A percentile compares a stretch with the other conserved stretches of the same genome.
phyloP scores from a whole-genome alignment of 2,888 invertebrate species.

The Drosophila testacea region DNA sequence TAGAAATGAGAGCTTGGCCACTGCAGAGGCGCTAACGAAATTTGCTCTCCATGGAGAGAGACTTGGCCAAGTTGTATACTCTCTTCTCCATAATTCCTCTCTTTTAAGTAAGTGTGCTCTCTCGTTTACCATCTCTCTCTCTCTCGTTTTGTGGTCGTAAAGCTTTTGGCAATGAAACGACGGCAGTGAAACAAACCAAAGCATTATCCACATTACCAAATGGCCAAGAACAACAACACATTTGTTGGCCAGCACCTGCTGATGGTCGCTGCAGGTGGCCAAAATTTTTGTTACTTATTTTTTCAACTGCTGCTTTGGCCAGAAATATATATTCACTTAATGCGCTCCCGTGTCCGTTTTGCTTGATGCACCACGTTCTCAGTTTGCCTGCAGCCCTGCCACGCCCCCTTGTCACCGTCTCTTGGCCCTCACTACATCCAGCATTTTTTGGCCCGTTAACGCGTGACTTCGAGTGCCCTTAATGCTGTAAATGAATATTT shows the following conservation, averaged over 20 bases:
- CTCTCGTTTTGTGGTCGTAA: constrained; percentile 12
- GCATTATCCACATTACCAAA: constrained; percentile 29
- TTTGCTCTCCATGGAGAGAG: constrained; percentile 1
- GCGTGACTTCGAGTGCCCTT: constrained; percentile 81
- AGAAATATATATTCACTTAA: constrained; percentile 74
- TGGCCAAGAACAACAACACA: constrained; percentile 29
- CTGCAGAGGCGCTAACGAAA: neutral
- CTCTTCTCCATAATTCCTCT: constrained; percentile 1
- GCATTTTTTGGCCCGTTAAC: constrained; percentile 67
- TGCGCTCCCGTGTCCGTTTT: constrained; percentile 74
- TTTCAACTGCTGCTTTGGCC: constrained; percentile 18
- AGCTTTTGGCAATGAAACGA: constrained; percentile 58
- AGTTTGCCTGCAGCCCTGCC: constrained; percentile 48
- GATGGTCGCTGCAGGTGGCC: constrained; percentile 61
- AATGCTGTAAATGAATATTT: constrained; percentile 82
- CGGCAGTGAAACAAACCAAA: constrained; percentile 57
- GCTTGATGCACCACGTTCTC: constrained; percentile 76
- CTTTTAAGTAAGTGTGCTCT: constrained; percentile 4
- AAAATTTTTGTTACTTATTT: constrained; percentile 23
- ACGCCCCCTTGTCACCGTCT: neutral
- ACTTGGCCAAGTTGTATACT: neutral
- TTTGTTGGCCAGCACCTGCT: constrained; percentile 47
- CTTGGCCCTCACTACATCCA: constrained; percentile 3
- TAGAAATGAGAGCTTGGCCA: constrained; percentile 1
- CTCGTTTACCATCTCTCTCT: constrained; percentile 8